Evolutionary conservation across 2,797 vertebrate species (phyloP).

Genomic region (Mus minutoides): DNA sequence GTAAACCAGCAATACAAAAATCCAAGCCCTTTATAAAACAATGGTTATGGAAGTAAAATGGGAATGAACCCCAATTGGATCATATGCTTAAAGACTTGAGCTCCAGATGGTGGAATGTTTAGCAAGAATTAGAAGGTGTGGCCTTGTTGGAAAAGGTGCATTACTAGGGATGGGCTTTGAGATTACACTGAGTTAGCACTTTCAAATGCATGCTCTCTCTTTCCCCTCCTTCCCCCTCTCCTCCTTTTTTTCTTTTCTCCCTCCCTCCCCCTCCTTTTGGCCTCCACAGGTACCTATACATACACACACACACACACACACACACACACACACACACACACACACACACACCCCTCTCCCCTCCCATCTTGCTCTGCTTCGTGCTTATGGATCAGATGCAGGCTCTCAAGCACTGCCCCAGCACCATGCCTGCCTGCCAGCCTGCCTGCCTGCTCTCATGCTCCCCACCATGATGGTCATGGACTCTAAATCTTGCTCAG

Average conservation of each 20-base stretch:
- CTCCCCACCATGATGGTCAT: background rate
- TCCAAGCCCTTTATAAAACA: slow-evolving; percentile 10
- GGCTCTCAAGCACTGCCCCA: background rate
- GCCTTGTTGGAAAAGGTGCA: background rate
- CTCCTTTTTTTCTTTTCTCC: background rate
- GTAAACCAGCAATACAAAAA: slow-evolving; percentile 24
- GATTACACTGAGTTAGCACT: background rate
- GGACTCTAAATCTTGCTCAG: background rate
- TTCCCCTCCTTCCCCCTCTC: background rate
- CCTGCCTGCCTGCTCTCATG: background rate
- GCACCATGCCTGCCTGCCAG: background rate
- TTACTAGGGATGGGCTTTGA: background rate
- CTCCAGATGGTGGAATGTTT: background rate
- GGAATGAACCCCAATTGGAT: background rate
- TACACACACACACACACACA: background rate
- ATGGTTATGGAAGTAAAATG: background rate
- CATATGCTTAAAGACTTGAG: background rate
- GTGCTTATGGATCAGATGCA: background rate
- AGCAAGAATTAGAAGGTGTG: background rate
- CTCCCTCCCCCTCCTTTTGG: background rate
- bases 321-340: background rate
- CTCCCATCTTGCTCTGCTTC: background rate
- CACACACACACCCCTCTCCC: background rate
- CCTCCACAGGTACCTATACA: background rate
- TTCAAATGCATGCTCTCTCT: background rate